These are phyloP conservation scores for Amphiura filiformis DNA, from an alignment of 35 echinoderm and acorn worm species.

Conservation along the genomic window DNA sequence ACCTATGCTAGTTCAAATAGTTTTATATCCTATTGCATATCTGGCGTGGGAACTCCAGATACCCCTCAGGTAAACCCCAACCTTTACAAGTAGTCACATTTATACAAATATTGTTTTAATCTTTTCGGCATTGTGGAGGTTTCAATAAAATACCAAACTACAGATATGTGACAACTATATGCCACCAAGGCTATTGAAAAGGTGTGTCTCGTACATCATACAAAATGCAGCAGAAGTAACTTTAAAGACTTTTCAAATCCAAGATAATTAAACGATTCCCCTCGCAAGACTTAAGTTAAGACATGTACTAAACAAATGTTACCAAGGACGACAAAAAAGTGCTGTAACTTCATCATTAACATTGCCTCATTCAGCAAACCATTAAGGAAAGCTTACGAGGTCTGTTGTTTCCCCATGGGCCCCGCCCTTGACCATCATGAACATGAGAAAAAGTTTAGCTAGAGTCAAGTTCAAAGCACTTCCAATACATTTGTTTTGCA, in stretches of 20 bases:
- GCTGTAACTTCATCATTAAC: neutral
- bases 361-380: neutral
- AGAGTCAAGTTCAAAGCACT: neutral
- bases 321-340: too few species aligned
- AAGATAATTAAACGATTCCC: too few species aligned
- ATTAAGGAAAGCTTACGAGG: neutral
- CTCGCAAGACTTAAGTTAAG: too few species aligned
- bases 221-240: neutral
- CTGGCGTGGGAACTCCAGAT: neutral
- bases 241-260: too few species aligned
- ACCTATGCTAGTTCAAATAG: too few species aligned
- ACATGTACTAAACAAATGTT: too few species aligned
- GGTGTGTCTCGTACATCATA: neutral
- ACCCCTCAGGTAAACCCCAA: neutral
- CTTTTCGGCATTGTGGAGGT: neutral
- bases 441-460: too few species aligned
- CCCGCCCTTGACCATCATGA: slow-evolving; percentile 6
- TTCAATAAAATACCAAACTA: neutral
- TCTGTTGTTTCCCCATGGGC: neutral
- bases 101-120: slow-evolving; percentile 16
- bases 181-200: neutral
- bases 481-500: neutral
- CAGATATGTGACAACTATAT: neutral
- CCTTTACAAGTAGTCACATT: neutral
- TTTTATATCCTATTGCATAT: too few species aligned